These are phyloP conservation scores for Ceratina japonica DNA, from an alignment of 1,140 invertebrate species.

Conservation along the genomic window DNA sequence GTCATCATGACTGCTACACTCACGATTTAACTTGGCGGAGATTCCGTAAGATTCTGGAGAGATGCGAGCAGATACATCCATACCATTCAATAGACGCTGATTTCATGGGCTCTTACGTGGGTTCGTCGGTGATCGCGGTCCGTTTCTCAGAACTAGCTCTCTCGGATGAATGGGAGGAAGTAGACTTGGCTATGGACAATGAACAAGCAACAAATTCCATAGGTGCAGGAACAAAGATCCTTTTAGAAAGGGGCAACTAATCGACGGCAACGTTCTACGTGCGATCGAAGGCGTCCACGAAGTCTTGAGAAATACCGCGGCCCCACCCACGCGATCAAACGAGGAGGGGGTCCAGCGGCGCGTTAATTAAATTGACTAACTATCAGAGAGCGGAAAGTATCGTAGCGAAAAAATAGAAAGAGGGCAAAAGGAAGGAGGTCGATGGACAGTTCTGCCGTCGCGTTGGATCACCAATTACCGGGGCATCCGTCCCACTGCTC, in stretches of 20 bases:
- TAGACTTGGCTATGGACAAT: neutral
- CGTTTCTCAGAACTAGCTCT: neutral
- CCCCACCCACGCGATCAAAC: neutral
- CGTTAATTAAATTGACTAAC: slow-evolving; percentile 51
- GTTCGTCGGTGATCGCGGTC: neutral
- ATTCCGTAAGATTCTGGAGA: neutral
- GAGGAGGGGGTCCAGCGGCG: neutral
- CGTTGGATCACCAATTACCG: slow-evolving; percentile 61
- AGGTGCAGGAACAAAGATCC: neutral
- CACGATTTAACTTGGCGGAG: neutral
- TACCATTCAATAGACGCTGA: neutral
- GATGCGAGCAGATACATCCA: neutral
- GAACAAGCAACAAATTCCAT: neutral
- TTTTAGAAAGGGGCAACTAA: neutral
- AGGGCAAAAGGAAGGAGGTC: slow-evolving; percentile 11
- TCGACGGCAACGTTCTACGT: neutral
- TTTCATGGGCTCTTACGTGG: neutral
- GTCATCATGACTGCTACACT: neutral
- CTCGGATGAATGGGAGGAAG: neutral
- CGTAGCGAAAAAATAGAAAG: slow-evolving; percentile 34
- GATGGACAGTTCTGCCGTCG: slow-evolving; percentile 45
- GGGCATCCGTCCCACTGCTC: slow-evolving; percentile 30
- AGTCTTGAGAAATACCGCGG: neutral
- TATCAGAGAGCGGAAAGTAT: slow-evolving; percentile 19
- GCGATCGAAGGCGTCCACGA: neutral